Evolutionary conservation across 1,140 invertebrate genomes (phyloP), one percentile per base, ranked within the genome.

Genomic region (Drosophila arawakana): DNA sequence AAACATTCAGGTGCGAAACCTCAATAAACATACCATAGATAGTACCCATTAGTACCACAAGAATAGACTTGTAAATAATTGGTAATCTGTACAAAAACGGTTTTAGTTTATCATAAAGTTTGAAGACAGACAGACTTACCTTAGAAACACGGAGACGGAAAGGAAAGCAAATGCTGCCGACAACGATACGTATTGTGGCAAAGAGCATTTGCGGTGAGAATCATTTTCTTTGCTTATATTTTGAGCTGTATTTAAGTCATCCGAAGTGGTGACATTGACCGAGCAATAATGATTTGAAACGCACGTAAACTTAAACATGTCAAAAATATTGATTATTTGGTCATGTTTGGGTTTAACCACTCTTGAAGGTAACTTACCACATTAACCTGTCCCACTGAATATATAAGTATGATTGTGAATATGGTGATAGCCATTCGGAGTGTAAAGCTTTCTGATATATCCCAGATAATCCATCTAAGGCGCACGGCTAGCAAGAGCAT

Each of bases 371-470:
- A 7, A 88, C 96, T 95, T 94, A 98, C 97, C 93, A 97, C 96
- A 94, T 98, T 98, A 63, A 97, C 96, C 94, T 98, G 97, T 39
- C 96, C 96, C 60, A 97, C 96, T 41, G 96, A 95, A 92, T 97
- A 98, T 21, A 97, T 95, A 21, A 98, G 93, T 11, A 97, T 94
- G 41, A 98, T 95, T 1, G 96, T 97, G 76, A 97, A 97, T 4
- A 97, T 95, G 11, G 97, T 97, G 4, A 97, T 96, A 47, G 96
- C 96, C 70, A 97, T 94, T 54, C 97, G 94, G 13, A 98, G 93
- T 0, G 95, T 94, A 80, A 97, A 97, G 61, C 96, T 96, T 80
- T 96, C 95, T 1, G 96, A 96, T 46, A 98, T 95, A 91, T 98
- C 97, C 94, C 97, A 97, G 25, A 95, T 93, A 67, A 97, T 97